Evolutionary conservation across 35 echinoderm and acorn worm species (phyloP).

Genomic region (Lytechinus variegatus): DNA sequence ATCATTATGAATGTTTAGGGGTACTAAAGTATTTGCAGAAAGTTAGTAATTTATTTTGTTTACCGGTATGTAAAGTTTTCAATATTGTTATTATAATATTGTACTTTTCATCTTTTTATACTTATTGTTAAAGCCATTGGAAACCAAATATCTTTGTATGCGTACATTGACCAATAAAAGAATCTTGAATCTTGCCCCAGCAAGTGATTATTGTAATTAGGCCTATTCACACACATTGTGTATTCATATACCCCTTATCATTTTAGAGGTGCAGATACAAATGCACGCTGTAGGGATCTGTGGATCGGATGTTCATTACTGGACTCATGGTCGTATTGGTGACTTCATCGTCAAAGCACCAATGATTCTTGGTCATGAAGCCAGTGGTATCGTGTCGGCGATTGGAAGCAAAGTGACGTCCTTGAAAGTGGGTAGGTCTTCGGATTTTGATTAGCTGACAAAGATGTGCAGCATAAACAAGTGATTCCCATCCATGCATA

Average conservation of each 20-base stretch:
- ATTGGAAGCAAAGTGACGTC: conserved; percentile 79
- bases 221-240: background rate
- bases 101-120: too few relatives aligned
- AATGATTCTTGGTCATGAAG: conserved; percentile 99
- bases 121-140: too few relatives aligned
- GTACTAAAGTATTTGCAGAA: too few relatives aligned
- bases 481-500: too few relatives aligned
- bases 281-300: conserved; percentile 95
- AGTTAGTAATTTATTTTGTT: too few relatives aligned
- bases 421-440: conserved; percentile 84
- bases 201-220: background rate
- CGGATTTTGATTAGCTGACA: background rate
- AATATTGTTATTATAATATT: too few relatives aligned
- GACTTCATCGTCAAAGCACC: conserved; percentile 77
- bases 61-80: too few relatives aligned
- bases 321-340: conserved; percentile 74
- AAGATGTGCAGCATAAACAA: too few relatives aligned
- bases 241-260: background rate
- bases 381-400: conserved; percentile 88
- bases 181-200: too few relatives aligned
- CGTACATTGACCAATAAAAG: too few relatives aligned
- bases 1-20: too few relatives aligned
- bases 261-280: conserved; percentile 88
- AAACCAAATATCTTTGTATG: too few relatives aligned
- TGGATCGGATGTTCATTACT: conserved; percentile 97